Evolutionary conservation across 2,888 invertebrate genomes (phyloP).

Genomic region (Ophion costatus): DNA sequence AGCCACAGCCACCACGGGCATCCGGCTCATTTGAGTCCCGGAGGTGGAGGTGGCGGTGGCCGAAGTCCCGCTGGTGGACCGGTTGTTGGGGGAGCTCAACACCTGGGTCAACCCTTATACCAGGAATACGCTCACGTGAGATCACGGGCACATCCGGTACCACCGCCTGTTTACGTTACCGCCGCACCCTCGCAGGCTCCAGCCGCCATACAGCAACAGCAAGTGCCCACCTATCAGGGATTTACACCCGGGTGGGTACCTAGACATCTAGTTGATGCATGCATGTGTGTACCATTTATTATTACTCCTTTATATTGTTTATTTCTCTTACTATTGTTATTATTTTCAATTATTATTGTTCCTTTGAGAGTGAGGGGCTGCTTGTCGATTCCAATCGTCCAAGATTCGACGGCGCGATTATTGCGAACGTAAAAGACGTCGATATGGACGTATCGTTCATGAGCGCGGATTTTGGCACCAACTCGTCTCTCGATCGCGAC

Average conservation of each 20-base stretch:
- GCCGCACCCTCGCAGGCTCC: conserved; percentile 84
- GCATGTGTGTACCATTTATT: conserved; percentile 83
- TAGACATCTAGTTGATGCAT: conserved; percentile 83
- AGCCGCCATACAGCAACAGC: conserved; percentile 81
- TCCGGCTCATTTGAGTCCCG: conserved; percentile 79
- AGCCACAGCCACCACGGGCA: conserved; percentile 82
- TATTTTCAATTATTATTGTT: background rate
- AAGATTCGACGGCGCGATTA: background rate
- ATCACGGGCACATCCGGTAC: conserved; percentile 84
- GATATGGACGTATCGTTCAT: background rate
- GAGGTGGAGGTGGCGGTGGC: conserved; percentile 76
- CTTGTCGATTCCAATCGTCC: background rate
- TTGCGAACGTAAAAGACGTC: background rate
- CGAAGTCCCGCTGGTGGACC: conserved; percentile 80
- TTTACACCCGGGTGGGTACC: conserved; percentile 84
- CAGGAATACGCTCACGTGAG: conserved; percentile 85
- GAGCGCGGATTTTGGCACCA: too few relatives aligned
- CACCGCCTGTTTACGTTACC: conserved; percentile 89
- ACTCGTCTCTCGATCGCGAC: too few relatives aligned
- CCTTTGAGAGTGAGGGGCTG: background rate
- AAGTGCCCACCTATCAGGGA: conserved; percentile 83
- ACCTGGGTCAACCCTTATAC: conserved; percentile 87
- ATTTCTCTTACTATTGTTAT: conserved; percentile 48
- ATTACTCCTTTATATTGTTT: conserved; percentile 62
- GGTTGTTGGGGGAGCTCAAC: conserved; percentile 85